Percentiles rank a stretch among this genome's conserved stretches.
These are phyloP conservation scores for Callyntrura sp. DNA, from an alignment of 2,888 invertebrate species.

Conservation along the genomic window DNA sequence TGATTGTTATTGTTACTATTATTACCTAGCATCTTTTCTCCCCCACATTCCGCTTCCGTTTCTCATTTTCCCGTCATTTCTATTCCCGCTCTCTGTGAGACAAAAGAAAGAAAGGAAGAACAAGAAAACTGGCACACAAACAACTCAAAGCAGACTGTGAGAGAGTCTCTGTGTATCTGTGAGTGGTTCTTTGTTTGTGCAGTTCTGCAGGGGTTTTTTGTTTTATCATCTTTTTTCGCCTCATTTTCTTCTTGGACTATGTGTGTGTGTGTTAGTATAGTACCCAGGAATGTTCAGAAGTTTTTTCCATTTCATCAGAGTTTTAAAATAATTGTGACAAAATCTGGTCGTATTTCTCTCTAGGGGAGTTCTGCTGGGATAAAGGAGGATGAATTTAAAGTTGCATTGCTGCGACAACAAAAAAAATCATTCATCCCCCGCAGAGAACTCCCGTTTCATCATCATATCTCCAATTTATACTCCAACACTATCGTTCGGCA, in stretches of 20 bases:
- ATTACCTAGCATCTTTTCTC: conserved; percentile 15
- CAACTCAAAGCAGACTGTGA: conserved; percentile 14
- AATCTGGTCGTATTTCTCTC: conserved; percentile 36
- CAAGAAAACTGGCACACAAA: background rate
- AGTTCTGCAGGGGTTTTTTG: background rate
- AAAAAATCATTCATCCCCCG: conserved; percentile 40
- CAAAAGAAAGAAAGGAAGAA: background rate
- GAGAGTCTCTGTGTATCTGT: background rate
- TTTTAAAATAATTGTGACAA: conserved; percentile 19
- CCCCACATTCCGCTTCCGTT: conserved; percentile 35
- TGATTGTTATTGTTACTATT: background rate
- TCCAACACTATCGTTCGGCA: conserved; percentile 12
- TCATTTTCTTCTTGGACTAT: conserved; percentile 14
- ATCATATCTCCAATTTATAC: conserved; percentile 59
- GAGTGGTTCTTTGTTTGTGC: background rate
- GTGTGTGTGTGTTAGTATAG: conserved; percentile 1
- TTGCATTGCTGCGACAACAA: background rate
- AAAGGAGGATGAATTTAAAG: background rate
- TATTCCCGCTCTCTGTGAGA: background rate
- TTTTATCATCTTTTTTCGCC: conserved; percentile 21
- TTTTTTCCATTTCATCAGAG: background rate
- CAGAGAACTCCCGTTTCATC: conserved; percentile 57
- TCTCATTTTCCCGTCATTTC: conserved; percentile 20
- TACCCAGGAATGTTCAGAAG: too few relatives aligned
- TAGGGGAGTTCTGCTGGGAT: conserved; percentile 28